Evolutionary conservation across 2,797 vertebrate species (phyloP), one percentile per base, ranked within the genome.

Genomic region (Phataginus tetradactyla): DNA sequence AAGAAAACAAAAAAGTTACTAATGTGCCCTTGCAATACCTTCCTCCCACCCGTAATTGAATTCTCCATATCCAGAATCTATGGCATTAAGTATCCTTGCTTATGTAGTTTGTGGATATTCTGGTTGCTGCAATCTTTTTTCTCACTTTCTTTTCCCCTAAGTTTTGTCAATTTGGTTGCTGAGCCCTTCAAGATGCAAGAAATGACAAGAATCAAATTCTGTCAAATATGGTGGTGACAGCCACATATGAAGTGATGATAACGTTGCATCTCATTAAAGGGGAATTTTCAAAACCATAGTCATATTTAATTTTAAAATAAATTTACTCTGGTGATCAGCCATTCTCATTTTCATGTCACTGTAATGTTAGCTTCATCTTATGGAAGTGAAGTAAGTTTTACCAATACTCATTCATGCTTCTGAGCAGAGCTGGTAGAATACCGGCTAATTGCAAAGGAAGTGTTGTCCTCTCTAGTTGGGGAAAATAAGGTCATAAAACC

Each of bases 261-360:
- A 66, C 13, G 39, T 8, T 61, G 5, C 5, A 34, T 8, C 4
- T 45, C 21, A n/a, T 15, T 53, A 72, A 86, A 88, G 17, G 12
- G 45, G 3, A 45, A 45, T 45, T 45, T 45, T 45, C 45, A 45
- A 32, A 63, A 63, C 32, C 9, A 39, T 15, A 18, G 7, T 17
- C 53, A 64, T 10, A 84, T 87, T 84, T 84, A 64, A 80, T 80
- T 93, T 42, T 79, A 69, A 95, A 93, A 87, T 61, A 29, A 85
- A 20, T 74, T 86, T 78, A 84, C 15, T 49, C 27, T 49, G 20
- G 4, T 29, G 4, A 84, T 69, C 3, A 61, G 32, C 72, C 84
- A 37, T 91, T 93, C 85, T 90, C 69, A 87, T 32, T 45, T 18
- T 84, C 34, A 45, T 51, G 1, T 55, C 45, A 34, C 20, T 86